Percentiles rank a stretch among this genome's conserved stretches.
Conservation (phyloP, 1,140 invertebrate genomes). For the Tribolium castaneum region DNA sequence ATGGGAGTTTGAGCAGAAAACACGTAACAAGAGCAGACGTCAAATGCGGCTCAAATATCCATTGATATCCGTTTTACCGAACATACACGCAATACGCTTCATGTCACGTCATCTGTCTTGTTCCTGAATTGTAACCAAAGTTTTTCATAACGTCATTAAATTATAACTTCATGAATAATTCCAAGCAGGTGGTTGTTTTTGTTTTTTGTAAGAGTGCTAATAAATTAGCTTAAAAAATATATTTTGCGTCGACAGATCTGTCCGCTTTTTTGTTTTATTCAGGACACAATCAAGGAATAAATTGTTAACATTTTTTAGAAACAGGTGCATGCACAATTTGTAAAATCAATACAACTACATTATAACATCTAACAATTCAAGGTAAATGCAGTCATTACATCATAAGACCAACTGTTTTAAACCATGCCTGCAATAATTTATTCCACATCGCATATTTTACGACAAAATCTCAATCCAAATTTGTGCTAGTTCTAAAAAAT, state of each 20-base stretch:
- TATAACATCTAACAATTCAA: no score
- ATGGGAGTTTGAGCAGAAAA: not conserved
- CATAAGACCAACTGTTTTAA: no score
- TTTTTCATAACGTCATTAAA: not conserved
- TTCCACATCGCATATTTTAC: no score
- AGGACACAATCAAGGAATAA: no score
- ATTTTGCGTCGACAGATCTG: no score
- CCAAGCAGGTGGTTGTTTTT: not conserved
- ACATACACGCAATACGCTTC: not conserved
- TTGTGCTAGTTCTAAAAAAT: no score
- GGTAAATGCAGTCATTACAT: no score
- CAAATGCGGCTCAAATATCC: not conserved
- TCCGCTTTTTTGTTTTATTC: not conserved
- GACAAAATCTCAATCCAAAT: no score
- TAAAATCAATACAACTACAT: no score
- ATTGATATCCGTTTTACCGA: slow-evolving; percentile 10
- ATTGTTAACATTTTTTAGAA: no score
- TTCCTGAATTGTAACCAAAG: not conserved
- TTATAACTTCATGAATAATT: slow-evolving; percentile 3
- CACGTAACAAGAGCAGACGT: not conserved
- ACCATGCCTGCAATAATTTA: no score
- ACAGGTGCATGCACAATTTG: no score
- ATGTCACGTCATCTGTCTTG: slow-evolving; percentile 8
- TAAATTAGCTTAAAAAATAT: not conserved
- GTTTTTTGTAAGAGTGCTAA: not conserved